Percentiles rank a stretch among this genome's conserved stretches.
Evolutionary conservation across 2,888 invertebrate species (phyloP).

Genomic region (Slavum lentiscoides): DNA sequence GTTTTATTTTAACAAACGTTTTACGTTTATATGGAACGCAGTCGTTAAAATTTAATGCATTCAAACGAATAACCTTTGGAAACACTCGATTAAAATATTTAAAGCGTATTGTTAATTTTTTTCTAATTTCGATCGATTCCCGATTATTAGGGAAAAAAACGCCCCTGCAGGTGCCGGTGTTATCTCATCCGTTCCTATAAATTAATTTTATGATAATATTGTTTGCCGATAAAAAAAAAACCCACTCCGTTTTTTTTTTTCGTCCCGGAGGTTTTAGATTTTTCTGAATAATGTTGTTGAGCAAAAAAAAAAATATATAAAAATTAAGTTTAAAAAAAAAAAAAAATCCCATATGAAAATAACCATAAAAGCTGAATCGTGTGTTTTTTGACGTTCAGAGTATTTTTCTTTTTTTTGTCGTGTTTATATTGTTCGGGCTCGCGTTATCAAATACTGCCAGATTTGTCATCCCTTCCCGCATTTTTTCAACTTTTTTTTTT

Average conservation of each 20-base stretch:
- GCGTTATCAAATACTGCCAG: slow-evolving; percentile 29
- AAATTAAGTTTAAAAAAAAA: slow-evolving; percentile 32
- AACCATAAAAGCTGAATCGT: slow-evolving; percentile 38
- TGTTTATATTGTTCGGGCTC: not conserved
- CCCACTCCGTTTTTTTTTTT: slow-evolving; percentile 29
- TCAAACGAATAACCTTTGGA: too few relatives aligned
- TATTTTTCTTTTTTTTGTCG: slow-evolving; percentile 14
- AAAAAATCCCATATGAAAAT: slow-evolving; percentile 12
- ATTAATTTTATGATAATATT: slow-evolving; percentile 37
- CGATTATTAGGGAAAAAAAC: slow-evolving; percentile 7
- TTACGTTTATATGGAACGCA: too few relatives aligned
- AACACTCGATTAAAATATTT: too few relatives aligned
- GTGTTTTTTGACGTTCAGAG: slow-evolving; percentile 23
- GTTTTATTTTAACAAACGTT: too few relatives aligned
- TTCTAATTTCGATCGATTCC: slow-evolving; percentile 13
- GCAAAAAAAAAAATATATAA: slow-evolving; percentile 30
- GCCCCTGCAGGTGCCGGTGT: not conserved
- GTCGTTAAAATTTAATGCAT: too few relatives aligned
- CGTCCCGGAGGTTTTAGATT: slow-evolving; percentile 8
- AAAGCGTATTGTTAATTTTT: not conserved
- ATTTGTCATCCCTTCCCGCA: slow-evolving; percentile 7
- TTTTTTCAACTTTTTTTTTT: not conserved
- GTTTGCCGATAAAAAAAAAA: slow-evolving; percentile 24
- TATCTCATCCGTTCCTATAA: not conserved
- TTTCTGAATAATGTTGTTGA: slow-evolving; percentile 26